Evolutionary conservation across 2,797 vertebrate genomes (phyloP), one percentile per base, ranked within the genome.

Genomic region (Gastrophryne carolinensis): DNA sequence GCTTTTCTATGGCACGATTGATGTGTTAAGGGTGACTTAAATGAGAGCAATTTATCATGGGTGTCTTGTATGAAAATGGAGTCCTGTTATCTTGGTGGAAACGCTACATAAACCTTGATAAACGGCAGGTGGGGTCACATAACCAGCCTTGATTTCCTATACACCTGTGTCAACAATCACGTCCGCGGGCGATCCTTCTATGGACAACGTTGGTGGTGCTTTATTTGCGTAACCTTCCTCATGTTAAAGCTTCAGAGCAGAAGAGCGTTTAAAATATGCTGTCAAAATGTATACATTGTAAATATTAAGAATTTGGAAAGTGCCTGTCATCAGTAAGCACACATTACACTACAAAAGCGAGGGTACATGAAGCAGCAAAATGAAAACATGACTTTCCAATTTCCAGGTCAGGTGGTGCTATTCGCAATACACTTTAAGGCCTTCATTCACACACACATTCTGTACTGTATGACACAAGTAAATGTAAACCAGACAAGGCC

Each of bases 141-240:
- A 39, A 32, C 44, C 39, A 71, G 39, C 11, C 13, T 49, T 7
- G 17, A 44, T 61, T 27, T 72, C 15, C 49, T 39, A 56, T 53
- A 54, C 60, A 73, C 71, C 58, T 62, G 58, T 26, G 17, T 35
- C 53, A 64, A 73, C 34, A 64, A 49, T 53, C 70, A 63, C 47
- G 24, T 60, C 71, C 35, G 27, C 27, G 39, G 21, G 44, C 29
- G 34, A 30, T 8, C 13, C 12, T 4, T 54, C 52, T 29, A 24
- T 26, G 10, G 6, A 26, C 23, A 24, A 53, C 10, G 23, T 12
- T 23, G 26, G 17, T 54, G 2, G 23, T 13, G 21, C 52, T 5
- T 27, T 54, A 27, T 54, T 13, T 54, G 23, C 26, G 27, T 13
- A 2, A 2, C 29, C 29, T 54, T 54, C 12, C 24, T 26, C 30